Evolutionary conservation across 2,888 invertebrate genomes (phyloP).

Genomic region (Tenthredo notha): DNA sequence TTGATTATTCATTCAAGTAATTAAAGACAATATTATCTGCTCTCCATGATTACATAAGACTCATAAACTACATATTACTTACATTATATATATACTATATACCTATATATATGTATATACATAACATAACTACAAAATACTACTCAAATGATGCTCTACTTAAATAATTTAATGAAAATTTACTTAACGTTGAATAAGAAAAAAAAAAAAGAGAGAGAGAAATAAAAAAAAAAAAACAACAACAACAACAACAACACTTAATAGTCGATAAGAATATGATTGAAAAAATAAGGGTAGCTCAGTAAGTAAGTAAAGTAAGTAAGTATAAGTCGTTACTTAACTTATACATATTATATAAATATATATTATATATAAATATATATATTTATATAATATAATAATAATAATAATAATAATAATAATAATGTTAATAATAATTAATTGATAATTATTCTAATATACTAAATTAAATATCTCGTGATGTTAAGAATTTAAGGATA

Average conservation of each 20-base stretch:
- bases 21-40: constrained; percentile 75
- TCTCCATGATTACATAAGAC: constrained; percentile 62
- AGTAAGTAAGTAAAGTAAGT: constrained; percentile 46
- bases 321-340: constrained; percentile 54
- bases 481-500: constrained; percentile 50
- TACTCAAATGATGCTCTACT: constrained; percentile 34
- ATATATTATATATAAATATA: constrained; percentile 20
- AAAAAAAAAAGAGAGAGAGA: neutral
- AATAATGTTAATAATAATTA: constrained; percentile 10
- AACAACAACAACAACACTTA: constrained; percentile 13
- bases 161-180: constrained; percentile 4
- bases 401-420: constrained; percentile 23
- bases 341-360: constrained; percentile 50
- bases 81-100: constrained; percentile 22
- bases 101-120: constrained; percentile 27
- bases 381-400: constrained; percentile 4
- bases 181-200: neutral
- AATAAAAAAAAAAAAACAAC: neutral
- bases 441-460: constrained; percentile 40
- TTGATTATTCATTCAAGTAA: constrained; percentile 58
- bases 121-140: neutral
- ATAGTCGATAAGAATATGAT: constrained; percentile 32
- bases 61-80: constrained; percentile 13
- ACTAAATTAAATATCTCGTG: constrained; percentile 49
- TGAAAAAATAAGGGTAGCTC: constrained; percentile 49